phyloP scores from a whole-genome alignment of 2,888 invertebrate genomes.

The Neoascia interrupta region DNA sequence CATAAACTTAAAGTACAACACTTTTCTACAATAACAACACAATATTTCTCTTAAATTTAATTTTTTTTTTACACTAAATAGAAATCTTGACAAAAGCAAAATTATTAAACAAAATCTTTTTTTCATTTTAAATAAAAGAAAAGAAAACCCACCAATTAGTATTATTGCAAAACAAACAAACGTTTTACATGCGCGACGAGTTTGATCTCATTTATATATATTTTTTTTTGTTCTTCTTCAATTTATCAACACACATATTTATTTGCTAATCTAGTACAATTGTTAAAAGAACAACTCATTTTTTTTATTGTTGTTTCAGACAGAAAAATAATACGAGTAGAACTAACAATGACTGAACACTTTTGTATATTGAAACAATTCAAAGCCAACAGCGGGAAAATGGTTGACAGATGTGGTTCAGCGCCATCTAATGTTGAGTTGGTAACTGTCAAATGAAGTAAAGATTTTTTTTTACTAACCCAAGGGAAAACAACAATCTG shows the following conservation, averaged over 20 bases:
- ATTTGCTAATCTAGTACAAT: conserved; percentile 66
- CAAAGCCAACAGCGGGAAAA: neutral
- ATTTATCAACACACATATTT: conserved; percentile 64
- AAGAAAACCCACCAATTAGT: conserved; percentile 67
- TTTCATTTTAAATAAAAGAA: conserved; percentile 37
- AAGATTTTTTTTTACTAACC: neutral
- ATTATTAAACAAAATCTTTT: conserved; percentile 9
- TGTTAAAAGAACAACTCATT: conserved; percentile 37
- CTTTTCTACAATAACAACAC: conserved; percentile 26
- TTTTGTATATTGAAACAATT: conserved; percentile 6
- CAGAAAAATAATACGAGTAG: conserved; percentile 20
- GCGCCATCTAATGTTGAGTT: neutral
- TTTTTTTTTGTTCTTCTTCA: conserved; percentile 68
- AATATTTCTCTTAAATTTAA: neutral
- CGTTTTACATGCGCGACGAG: conserved; percentile 68
- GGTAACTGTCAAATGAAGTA: neutral
- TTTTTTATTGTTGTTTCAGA: conserved; percentile 48
- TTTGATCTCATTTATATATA: conserved; percentile 67
- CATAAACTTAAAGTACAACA: conserved; percentile 67
- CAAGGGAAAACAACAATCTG: too few species aligned
- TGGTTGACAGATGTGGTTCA: neutral
- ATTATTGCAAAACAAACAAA: conserved; percentile 67
- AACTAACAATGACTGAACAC: conserved; percentile 35
- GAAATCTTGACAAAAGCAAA: conserved; percentile 20
- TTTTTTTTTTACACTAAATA: conserved; percentile 13